Percentiles rank a stretch among this genome's conserved stretches.
phyloP scores from a whole-genome alignment of 92 coral and sea anemone species.

The Diadumene lineata region DNA sequence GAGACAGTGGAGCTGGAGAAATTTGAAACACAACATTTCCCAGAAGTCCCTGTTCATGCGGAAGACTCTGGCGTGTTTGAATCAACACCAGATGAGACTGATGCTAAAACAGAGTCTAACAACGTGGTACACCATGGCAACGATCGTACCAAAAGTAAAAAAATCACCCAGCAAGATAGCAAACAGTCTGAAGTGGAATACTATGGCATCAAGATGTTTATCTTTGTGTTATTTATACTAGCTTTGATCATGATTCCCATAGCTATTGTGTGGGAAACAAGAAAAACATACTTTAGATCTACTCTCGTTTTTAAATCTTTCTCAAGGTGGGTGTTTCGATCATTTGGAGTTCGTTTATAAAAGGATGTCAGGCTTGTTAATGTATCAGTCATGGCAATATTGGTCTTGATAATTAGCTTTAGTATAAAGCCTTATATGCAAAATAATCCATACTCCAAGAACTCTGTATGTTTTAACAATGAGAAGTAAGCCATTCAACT shows the following conservation, averaged over 20 bases:
- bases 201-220: constrained; percentile 89
- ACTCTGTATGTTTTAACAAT: not conserved
- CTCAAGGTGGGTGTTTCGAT: constrained; percentile 65
- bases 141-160: not conserved
- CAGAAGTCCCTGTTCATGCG: constrained; percentile 80
- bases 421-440: not conserved
- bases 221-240: constrained; percentile 80
- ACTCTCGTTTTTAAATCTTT: constrained; percentile 75
- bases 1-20: constrained; percentile 73
- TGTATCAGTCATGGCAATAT: not conserved
- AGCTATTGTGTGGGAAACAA: constrained; percentile 88
- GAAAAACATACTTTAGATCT: constrained; percentile 80
- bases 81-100: constrained; percentile 37
- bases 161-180: constrained; percentile 22
- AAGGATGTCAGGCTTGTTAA: not conserved
- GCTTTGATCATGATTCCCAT: constrained; percentile 92
- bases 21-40: constrained; percentile 84
- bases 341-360: constrained; percentile 56
- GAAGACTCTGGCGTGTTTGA: constrained; percentile 50
- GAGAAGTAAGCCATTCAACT: not conserved
- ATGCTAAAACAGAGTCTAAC: constrained; percentile 48
- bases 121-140: too few relatives aligned
- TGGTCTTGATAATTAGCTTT: not conserved
- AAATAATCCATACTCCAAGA: not conserved
- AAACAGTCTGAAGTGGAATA: constrained; percentile 69